Evolutionary conservation across 2,888 invertebrate species (phyloP), one percentile per base, ranked within the genome.

Genomic region (Limnephilus lunatus): DNA sequence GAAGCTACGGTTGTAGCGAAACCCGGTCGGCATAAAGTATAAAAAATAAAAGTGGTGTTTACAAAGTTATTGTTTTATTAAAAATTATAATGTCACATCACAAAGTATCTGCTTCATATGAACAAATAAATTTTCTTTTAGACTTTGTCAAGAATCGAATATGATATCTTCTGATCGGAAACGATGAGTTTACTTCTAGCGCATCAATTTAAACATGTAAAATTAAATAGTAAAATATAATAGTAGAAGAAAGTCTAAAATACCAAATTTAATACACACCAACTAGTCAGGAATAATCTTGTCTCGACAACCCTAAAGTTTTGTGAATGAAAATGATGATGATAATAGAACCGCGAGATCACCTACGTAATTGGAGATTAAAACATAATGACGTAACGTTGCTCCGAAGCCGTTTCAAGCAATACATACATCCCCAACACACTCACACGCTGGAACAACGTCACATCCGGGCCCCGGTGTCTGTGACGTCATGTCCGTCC

Each of bases 401-500:
- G 83, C 31, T 82, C 32, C 32, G 4, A 82, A 82, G 32, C 82
- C 32, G 82, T 32, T 31, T 31, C 19, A 31, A 19, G 32, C 15
- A 92, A 92, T 85, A 48, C 85, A 89, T 81, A 85, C 89, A 81
- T 89, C 44, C 82, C 11, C 1, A n/a, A 25, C 68, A 68, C 68
- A 68, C 68, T 68, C 68, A 68, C 68, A 68, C 25, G 9, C 68
- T 68, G 86, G 44, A 35, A n/a, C n/a, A 44, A 82, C 90, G 91
- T 85, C 89, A 90, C 91, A 90, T 92, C 91, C 89, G 89, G 90
- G 85, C 68, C 83, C 85, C 91, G 90, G 35, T 68, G 86, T 90
- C 82, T 83, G 93, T 93, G 91, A 93, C 92, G 93, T 93, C 93
- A 93, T 92, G 83, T 93, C 93, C 93, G 90, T 87, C 44, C 81